Conservation (phyloP, 2,888 invertebrate genomes). For the Cheilosia variabilis region DNA sequence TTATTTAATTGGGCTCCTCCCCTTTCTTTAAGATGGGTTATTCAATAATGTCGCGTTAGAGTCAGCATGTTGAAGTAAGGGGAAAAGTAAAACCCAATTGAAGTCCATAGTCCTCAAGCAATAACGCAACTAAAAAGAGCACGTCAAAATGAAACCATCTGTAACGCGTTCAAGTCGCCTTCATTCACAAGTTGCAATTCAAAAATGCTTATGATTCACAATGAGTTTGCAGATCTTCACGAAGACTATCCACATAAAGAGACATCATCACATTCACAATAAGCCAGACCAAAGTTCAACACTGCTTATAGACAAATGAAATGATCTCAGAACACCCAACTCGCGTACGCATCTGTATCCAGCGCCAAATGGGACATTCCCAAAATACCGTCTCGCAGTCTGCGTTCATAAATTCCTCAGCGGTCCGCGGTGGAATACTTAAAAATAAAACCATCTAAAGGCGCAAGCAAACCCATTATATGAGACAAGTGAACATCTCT, state of each 20-base stretch:
- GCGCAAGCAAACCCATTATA: background rate
- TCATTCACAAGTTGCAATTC: background rate
- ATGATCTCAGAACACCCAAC: conserved; percentile 17
- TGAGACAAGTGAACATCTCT: background rate
- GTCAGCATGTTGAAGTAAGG: too few species aligned
- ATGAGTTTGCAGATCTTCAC: background rate
- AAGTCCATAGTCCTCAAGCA: too few species aligned
- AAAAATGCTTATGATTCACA: background rate
- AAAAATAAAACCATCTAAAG: conserved; percentile 6
- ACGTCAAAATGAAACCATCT: too few species aligned
- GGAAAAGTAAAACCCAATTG: too few species aligned
- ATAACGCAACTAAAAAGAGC: too few species aligned
- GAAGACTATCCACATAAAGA: background rate
- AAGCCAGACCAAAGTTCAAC: conserved; percentile 1
- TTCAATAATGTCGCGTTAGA: too few species aligned
- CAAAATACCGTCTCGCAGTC: conserved; percentile 61
- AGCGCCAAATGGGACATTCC: conserved; percentile 19
- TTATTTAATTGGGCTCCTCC: too few species aligned
- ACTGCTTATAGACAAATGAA: background rate
- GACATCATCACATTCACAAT: background rate
- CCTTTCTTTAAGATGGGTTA: too few species aligned
- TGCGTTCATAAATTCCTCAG: conserved; percentile 10
- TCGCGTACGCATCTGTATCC: background rate
- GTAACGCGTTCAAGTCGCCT: too few species aligned
- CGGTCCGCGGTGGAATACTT: conserved; percentile 8